Percentiles rank a stretch among this genome's conserved stretches.
Evolutionary conservation across 2,113 vertebrate genomes (phyloP).

Genomic region (Seriola dumerili): DNA sequence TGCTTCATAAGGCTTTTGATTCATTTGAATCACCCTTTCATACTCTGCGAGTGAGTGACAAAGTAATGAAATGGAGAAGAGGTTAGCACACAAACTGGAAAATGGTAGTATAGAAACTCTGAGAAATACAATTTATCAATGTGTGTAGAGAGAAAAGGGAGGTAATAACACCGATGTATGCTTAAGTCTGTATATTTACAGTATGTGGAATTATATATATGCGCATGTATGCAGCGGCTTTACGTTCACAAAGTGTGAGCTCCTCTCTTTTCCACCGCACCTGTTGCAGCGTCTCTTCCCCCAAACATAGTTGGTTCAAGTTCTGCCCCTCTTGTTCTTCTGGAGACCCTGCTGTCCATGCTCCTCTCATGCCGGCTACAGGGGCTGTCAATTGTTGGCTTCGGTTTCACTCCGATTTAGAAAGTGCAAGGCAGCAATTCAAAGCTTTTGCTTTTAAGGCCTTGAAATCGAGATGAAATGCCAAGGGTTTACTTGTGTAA

Average conservation of each 20-base stretch:
- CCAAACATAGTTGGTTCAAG: constrained; percentile 57
- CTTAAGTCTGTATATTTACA: constrained; percentile 20
- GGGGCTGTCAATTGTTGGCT: constrained; percentile 77
- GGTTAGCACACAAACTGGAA: neutral
- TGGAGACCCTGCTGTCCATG: constrained; percentile 39
- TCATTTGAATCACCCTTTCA: neutral
- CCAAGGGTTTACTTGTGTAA: constrained; percentile 34
- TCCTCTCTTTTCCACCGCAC: constrained; percentile 62
- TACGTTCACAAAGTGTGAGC: constrained; percentile 30
- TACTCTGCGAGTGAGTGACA: neutral
- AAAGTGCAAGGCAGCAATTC: constrained; percentile 78
- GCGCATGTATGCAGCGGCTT: constrained; percentile 34
- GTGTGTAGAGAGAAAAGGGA: constrained; percentile 6
- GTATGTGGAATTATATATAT: constrained; percentile 32
- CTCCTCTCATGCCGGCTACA: constrained; percentile 42
- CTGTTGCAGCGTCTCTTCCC: constrained; percentile 66
- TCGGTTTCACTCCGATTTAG: constrained; percentile 80
- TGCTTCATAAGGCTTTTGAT: constrained; percentile 28
- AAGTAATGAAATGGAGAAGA: neutral
- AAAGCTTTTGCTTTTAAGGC: constrained; percentile 69
- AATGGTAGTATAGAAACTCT: neutral
- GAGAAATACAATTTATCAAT: neutral
- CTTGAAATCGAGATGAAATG: constrained; percentile 56
- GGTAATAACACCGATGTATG: neutral
- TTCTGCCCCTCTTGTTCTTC: constrained; percentile 69